Evolutionary conservation across 2,797 vertebrate species (phyloP).

Genomic region (Notoglanidium macrostoma): DNA sequence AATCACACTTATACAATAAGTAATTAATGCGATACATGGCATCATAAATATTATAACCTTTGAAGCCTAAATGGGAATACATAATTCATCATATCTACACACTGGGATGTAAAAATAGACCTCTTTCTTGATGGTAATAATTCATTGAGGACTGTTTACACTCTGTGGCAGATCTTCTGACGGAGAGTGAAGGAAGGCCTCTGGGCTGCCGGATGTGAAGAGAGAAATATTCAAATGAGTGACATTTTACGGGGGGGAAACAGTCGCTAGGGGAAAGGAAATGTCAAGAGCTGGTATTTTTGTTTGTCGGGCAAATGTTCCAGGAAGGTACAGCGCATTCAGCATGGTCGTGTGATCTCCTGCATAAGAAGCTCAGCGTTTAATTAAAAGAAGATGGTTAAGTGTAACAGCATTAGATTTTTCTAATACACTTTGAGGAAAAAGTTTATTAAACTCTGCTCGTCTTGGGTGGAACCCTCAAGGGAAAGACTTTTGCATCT

Average conservation of each 20-base stretch:
- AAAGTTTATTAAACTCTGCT: not conserved
- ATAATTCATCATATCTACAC: conserved; percentile 52
- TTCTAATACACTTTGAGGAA: not conserved
- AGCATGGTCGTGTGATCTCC: not conserved
- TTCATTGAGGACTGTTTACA: conserved; percentile 51
- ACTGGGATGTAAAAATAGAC: conserved; percentile 52
- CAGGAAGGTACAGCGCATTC: not conserved
- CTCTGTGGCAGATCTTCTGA: conserved; percentile 42
- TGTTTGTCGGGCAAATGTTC: conserved; percentile 45
- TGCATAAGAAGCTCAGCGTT: not conserved
- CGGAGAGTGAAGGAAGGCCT: conserved; percentile 36
- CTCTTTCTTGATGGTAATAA: conserved; percentile 51
- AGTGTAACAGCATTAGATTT: not conserved
- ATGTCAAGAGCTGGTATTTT: conserved; percentile 53
- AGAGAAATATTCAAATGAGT: conserved; percentile 48
- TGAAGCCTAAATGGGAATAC: conserved; percentile 38
- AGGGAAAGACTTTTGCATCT: not conserved
- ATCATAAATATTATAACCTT: conserved; percentile 53
- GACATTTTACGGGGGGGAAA: conserved; percentile 47
- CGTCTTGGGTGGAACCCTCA: not conserved
- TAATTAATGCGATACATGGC: conserved; percentile 41
- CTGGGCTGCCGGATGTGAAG: conserved; percentile 18
- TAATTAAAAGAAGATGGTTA: not conserved
- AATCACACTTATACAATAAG: conserved; percentile 38
- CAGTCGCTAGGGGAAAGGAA: conserved; percentile 33